Conservation (phyloP, 2,888 invertebrate species). For the Scrobipalpa costella region DNA sequence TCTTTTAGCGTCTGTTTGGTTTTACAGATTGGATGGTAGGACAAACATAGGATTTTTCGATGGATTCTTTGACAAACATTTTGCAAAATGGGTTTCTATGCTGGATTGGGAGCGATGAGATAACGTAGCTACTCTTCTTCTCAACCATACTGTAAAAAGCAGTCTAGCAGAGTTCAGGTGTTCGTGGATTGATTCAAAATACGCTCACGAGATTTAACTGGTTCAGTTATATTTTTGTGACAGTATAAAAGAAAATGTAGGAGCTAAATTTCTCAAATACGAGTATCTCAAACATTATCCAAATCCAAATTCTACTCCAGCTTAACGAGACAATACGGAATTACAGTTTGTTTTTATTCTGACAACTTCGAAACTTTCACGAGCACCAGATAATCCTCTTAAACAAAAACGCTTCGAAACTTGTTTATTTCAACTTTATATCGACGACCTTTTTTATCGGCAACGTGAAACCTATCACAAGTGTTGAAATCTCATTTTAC, state of each 20-base stretch:
- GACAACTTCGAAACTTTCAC: conserved; percentile 13
- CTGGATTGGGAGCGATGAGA: too few species aligned
- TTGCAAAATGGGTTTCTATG: too few species aligned
- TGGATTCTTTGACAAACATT: not conserved
- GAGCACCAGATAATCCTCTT: conserved; percentile 18
- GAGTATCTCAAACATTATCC: not conserved
- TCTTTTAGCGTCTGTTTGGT: not conserved
- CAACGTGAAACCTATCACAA: conserved; percentile 17
- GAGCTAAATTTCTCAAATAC: not conserved
- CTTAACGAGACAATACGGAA: conserved; percentile 9
- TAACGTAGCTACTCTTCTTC: too few species aligned
- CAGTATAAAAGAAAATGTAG: not conserved
- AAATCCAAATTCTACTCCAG: not conserved
- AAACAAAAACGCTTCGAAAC: conserved; percentile 16
- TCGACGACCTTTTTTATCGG: conserved; percentile 14
- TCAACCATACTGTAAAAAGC: too few species aligned
- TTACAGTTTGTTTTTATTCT: not conserved
- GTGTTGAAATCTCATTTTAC: conserved; percentile 19
- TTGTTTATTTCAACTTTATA: conserved; percentile 24
- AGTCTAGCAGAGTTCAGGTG: too few species aligned
- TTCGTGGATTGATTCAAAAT: too few species aligned
- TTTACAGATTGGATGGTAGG: not conserved
- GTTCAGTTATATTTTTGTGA: too few species aligned
- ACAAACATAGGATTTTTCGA: not conserved
- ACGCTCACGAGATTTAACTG: too few species aligned